Base-by-base conservation (phyloP, 2,888 invertebrate species). In the Crioceris asparagi region DNA sequence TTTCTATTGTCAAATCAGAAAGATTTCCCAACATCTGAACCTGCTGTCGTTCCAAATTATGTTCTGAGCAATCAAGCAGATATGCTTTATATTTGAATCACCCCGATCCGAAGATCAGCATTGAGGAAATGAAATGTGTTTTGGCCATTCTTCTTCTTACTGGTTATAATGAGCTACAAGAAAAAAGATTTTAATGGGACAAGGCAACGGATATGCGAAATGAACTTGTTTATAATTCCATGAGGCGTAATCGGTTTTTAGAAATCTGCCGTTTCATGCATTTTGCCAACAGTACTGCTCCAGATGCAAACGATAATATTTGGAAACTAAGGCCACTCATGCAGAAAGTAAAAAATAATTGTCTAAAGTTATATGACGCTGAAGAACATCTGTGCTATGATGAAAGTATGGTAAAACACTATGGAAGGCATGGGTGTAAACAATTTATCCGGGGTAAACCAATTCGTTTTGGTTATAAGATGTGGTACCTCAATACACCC, bases 371-470 rank as follows among this genome's bases (percentile, higher is more conserved):
- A 27, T 38, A 26, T 32, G 23, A 16, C 10, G 33, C 41, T 18
- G 35, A 41, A 35, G 32, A 29, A 23, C 17, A 36, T 29, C 12
- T 36, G 16, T 8, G 19, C 4, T 56, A 25, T 23, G 32, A 37
- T 29, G 32, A 32, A 19, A 25, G 31, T n/a, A 27, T 27, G 27
- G 11, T 27, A 3, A 27, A 27, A 27, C 35, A 39, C 35, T 39
- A 34, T 18, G 39, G 35, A 11, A 29, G 30, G 17, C 39, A 39
- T 12, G 34, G 35, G 2, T 39, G 34, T 25, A 30, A 39, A 27
- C 39, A 34, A 17, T 39, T 48, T 39, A 41, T 55, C 3, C 40
- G 47, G 23, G 35, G 29, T 16, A 44, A 44, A 44, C 39, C 44
- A 7, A 37, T 40, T 17, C 23, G 39, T 31, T 39, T 39, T 31